phyloP scores from a whole-genome alignment of 2,797 vertebrate genomes.

The Novumbra hubbsi region DNA sequence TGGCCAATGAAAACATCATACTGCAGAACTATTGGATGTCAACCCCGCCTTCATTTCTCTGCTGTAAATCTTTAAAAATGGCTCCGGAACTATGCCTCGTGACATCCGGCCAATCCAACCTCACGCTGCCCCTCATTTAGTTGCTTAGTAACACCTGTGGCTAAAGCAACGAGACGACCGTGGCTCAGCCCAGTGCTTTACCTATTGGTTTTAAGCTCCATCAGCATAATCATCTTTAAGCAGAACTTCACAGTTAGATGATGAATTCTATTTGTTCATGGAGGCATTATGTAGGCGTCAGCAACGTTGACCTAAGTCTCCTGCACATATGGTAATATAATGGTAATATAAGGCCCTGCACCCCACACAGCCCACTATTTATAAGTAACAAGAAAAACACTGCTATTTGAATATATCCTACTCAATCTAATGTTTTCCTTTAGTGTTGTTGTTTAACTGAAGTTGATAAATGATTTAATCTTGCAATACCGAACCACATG shows the following conservation, averaged over 20 bases:
- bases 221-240: conserved; percentile 60
- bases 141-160: conserved; percentile 83
- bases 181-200: conserved; percentile 56
- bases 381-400: conserved; percentile 43
- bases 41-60: conserved; percentile 32
- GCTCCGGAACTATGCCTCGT: conserved; percentile 65
- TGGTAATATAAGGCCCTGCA: neutral
- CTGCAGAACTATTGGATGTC: neutral
- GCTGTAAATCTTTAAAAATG: conserved; percentile 59
- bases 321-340: neutral
- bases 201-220: conserved; percentile 51
- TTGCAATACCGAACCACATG: too few relatives aligned
- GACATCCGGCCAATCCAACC: conserved; percentile 67
- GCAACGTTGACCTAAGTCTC: conserved; percentile 50
- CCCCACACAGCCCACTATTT: neutral
- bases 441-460: neutral
- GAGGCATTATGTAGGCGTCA: conserved; percentile 66
- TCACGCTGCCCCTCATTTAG: conserved; percentile 67
- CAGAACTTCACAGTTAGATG: conserved; percentile 55
- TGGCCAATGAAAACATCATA: neutral
- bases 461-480: too few relatives aligned
- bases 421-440: neutral
- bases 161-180: conserved; percentile 65
- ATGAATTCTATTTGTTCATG: conserved; percentile 17
- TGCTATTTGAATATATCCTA: neutral